Evolutionary conservation across 2,113 vertebrate species (phyloP).

Genomic region (Narcine bancroftii): DNA sequence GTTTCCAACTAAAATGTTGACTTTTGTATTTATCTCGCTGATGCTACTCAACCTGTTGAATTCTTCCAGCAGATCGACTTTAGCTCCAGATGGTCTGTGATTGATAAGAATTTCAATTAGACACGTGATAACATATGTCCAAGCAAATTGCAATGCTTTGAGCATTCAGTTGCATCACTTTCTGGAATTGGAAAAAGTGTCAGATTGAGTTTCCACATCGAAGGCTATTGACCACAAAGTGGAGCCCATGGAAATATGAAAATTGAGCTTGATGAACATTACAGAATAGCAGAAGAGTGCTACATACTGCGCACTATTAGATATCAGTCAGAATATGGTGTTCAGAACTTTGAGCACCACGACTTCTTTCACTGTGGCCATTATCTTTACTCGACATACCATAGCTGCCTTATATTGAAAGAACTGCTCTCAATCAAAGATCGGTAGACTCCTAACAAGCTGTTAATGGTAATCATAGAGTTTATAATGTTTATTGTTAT

Average conservation of each 20-base stretch:
- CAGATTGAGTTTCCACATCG: no score
- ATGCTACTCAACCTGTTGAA: no score
- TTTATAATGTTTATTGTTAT: no score
- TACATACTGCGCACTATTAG: no score
- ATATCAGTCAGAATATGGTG: neutral
- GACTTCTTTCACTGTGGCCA: neutral
- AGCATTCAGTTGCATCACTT: neutral
- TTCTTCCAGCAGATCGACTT: neutral
- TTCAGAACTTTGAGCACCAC: neutral
- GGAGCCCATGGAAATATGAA: no score
- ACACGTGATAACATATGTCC: neutral
- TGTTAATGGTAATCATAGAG: no score
- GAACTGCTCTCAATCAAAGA: neutral
- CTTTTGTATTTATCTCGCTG: no score
- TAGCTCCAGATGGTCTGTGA: neutral
- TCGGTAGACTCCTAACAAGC: neutral
- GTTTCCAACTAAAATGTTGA: no score
- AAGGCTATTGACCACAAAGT: no score
- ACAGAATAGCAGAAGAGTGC: no score
- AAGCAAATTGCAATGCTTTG: neutral
- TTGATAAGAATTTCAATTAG: neutral
- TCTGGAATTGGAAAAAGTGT: neutral
- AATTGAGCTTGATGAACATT: no score
- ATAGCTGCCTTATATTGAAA: neutral
- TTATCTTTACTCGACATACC: no score